Base-by-base conservation (phyloP, 2,797 vertebrate genomes). In the Aphelocoma californica region DNA sequence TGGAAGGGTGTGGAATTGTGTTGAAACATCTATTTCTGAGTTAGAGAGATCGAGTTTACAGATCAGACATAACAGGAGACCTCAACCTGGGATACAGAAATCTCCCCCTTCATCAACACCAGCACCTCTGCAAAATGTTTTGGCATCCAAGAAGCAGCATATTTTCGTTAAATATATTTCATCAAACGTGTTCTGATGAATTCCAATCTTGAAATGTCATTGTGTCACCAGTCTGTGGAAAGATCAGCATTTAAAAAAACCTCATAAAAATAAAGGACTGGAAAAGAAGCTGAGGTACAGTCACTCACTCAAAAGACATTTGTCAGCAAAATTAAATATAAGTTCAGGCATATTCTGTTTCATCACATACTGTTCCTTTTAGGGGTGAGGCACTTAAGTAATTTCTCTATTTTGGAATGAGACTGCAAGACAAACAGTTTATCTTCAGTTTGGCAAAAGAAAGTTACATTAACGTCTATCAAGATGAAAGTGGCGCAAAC, bases 11-110 rank as follows among this genome's bases (percentile, higher is more conserved):
- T 83, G 75, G 88, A 96, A 96, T 94, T 89, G 78, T 80, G 92
- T 93, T 94, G 93, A 97, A 95, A 94, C 25, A 26, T 89, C 91
- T 95, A 87, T 97, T 96, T 95, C 65, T 94, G 86, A 56, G 45
- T 54, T 85, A 85, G 51, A 32, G 47, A 93, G 74, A 95, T 85
- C 4, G 18, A 85, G 71, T 77, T 91, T 89, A 86, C 58, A 88
- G 47, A 85, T 85, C 56, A 66, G 60, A 73, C 32, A 45, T 71
- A 66, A 71, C 12, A 28, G 48, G 48, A 74, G 81, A 93, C 58
- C n/a, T 88, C 70, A 89, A 40, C 60, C 53, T 64, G 28, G 60
- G 36, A 36, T 48, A 48, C 34, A 71, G 81, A 91, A 92, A 92
- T 45, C 74, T 88, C 47, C 18, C 50, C 25, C 12, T 60, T 93